Evolutionary conservation across 2,888 invertebrate genomes (phyloP), one percentile per base, ranked within the genome.

Genomic region (Linnaemya vulpina): DNA sequence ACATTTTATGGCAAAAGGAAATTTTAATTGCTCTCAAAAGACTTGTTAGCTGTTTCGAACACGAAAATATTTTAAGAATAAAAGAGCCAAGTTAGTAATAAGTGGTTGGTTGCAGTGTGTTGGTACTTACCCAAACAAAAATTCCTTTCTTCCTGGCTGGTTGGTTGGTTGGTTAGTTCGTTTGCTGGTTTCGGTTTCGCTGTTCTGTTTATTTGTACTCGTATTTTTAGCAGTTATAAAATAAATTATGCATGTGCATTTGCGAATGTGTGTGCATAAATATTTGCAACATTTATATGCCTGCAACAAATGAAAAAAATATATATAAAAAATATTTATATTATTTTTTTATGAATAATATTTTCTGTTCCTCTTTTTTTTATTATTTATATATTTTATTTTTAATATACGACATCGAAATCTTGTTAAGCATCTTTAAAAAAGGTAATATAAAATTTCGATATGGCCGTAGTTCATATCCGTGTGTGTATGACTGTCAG

Each of bases 211-310:
- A 74, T 75, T 78, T 79, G 22, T 58, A 25, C 11, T 55, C 62
- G 43, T 71, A 70, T 46, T 58, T 65, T 65, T 58, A 80, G 80
- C 43, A 79, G 82, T 82, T 85, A 82, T 79, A 85, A 85, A 75
- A 85, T 85, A 85, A 85, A 85, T 85, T 85, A 85, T 85, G 85
- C 82, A 85, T 85, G 85, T 82, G 82, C 85, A 82, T 82, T 78
- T 78, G 46, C 78, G 62, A 83, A 65, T 71, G 58, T 75, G 62
- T 43, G 43, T 62, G 51, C 70, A 70, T 70, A 73, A 63, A 70
- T 83, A 70, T 70, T 74, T 83, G 53, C 78, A 74, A 70, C 70
- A 70, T 82, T 75, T 75, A 58, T 76, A 62, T 63, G 70, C 63
- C 62, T 74, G 51, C 20, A 70, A 49, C 62, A 62, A 46, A 30